phyloP scores from a whole-genome alignment of 1,140 invertebrate species.

The Andricus grossulariae region DNA sequence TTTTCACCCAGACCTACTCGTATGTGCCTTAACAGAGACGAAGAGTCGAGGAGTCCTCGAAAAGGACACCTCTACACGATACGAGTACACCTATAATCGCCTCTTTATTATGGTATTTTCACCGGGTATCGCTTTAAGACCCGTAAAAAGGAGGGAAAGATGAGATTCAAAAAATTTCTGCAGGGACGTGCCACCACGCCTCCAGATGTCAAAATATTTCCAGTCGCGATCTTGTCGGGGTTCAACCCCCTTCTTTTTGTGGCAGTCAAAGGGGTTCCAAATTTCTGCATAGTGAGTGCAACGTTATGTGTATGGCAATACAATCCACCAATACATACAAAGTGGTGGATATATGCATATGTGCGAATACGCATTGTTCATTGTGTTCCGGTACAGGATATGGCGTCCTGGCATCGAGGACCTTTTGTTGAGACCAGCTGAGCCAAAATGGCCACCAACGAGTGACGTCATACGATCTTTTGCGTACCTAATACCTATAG shows the following conservation, averaged over 20 bases:
- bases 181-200: constrained; percentile 57
- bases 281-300: constrained; percentile 50
- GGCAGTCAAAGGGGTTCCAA: constrained; percentile 55
- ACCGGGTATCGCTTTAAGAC: constrained; percentile 32
- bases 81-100: constrained; percentile 30
- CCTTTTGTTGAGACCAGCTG: constrained; percentile 72
- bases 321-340: constrained; percentile 35
- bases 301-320: constrained; percentile 27
- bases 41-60: constrained; percentile 54
- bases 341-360: constrained; percentile 40
- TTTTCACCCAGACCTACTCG: constrained; percentile 26
- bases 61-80: neutral
- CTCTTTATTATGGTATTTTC: constrained; percentile 27
- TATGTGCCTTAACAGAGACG: constrained; percentile 15
- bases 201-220: constrained; percentile 73
- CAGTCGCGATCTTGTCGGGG: constrained; percentile 41
- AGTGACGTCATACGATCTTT: constrained; percentile 66
- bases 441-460: constrained; percentile 73
- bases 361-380: constrained; percentile 61
- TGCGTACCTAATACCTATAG: constrained; percentile 37
- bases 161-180: constrained; percentile 49
- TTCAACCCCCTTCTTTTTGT: constrained; percentile 39
- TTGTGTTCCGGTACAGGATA: constrained; percentile 65
- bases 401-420: constrained; percentile 67
- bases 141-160: constrained; percentile 37